phyloP scores from a whole-genome alignment of 2,888 invertebrate species.

The Limenitis camilla region DNA sequence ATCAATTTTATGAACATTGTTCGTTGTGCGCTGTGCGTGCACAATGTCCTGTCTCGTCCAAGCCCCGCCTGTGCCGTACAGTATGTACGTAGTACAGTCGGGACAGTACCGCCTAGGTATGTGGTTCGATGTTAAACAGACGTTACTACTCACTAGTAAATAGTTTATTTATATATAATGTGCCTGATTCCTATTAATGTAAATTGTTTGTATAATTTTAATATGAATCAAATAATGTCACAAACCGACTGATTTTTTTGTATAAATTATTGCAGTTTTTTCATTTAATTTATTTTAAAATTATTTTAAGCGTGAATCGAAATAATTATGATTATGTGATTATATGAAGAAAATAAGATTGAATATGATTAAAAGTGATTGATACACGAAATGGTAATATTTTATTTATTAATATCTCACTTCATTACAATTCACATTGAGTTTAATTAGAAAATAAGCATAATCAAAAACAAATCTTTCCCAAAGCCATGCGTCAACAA shows the following conservation, averaged over 20 bases:
- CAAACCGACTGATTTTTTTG: constrained; percentile 70
- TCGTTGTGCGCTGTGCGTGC: no score
- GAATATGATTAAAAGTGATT: constrained; percentile 67
- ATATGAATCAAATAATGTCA: constrained; percentile 69
- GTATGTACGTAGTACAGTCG: no score
- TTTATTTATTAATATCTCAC: no score
- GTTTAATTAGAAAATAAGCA: no score
- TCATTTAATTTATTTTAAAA: constrained; percentile 70
- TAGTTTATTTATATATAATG: constrained; percentile 57
- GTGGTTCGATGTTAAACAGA: constrained; percentile 36
- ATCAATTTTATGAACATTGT: constrained; percentile 35
- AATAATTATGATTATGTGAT: constrained; percentile 73
- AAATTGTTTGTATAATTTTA: constrained; percentile 67
- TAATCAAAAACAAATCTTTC: no score
- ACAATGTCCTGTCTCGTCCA: constrained; percentile 36
- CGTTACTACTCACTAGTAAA: constrained; percentile 54
- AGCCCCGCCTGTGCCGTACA: constrained; percentile 20
- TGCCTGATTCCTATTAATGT: constrained; percentile 74
- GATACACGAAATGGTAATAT: no score
- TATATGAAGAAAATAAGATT: constrained; percentile 69
- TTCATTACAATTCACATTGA: no score
- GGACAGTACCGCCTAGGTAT: constrained; percentile 34
- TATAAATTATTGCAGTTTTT: constrained; percentile 72
- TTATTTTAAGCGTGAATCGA: constrained; percentile 70
- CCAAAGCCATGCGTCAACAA: no score